A percentile compares a stretch with the other conserved stretches of the same genome.
Evolutionary conservation across 2,888 invertebrate genomes (phyloP).

Genomic region (Phorcus lineatus): DNA sequence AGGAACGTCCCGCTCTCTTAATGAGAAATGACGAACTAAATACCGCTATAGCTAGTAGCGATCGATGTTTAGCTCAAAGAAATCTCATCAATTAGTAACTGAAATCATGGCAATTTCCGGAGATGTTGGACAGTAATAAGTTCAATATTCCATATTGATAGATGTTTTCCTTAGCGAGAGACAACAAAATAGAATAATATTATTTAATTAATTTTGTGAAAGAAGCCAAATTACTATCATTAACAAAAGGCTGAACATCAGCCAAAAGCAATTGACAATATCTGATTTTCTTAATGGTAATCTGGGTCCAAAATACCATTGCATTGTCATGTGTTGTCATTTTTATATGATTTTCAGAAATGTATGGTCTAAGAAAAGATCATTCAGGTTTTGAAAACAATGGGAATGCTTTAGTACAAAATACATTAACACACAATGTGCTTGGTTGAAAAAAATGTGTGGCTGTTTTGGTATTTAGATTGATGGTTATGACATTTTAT

Average conservation of each 20-base stretch:
- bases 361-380: too few species aligned
- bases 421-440: too few species aligned
- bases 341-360: too few species aligned
- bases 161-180: background rate
- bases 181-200: constrained; percentile 7
- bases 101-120: constrained; percentile 5
- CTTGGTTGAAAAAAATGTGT: too few species aligned
- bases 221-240: constrained; percentile 3
- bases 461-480: too few species aligned
- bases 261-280: too few species aligned
- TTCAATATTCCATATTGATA: background rate
- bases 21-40: background rate
- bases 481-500: too few species aligned
- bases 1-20: background rate
- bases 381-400: too few species aligned
- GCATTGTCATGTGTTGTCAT: too few species aligned
- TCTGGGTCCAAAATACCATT: too few species aligned
- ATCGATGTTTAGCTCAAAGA: background rate
- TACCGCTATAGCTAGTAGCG: background rate
- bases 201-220: constrained; percentile 1
- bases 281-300: too few species aligned
- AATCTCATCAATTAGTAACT: background rate
- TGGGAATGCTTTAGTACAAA: too few species aligned
- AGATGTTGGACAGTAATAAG: background rate
- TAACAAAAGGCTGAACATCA: background rate